Percentiles rank a stretch among this genome's conserved stretches.
phyloP scores from a whole-genome alignment of 2,888 invertebrate genomes.

The Caprella mutica region DNA sequence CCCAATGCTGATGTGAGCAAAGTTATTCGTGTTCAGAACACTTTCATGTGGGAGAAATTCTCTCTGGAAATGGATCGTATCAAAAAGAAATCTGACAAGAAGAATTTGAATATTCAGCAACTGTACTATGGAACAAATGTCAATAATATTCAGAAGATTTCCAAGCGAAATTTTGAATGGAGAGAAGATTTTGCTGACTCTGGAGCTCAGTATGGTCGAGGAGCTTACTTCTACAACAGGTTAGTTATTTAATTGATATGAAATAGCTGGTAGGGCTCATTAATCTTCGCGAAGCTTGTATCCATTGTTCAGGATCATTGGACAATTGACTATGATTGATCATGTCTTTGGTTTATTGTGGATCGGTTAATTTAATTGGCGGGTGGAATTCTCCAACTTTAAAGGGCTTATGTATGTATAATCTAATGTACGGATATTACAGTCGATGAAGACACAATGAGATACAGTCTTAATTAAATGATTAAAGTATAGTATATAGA shows the following conservation, averaged over 20 bases:
- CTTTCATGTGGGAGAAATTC: not conserved
- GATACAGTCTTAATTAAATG: too few species aligned
- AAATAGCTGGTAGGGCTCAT: too few species aligned
- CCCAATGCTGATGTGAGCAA: not conserved
- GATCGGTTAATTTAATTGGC: too few species aligned
- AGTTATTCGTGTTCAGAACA: conserved; percentile 4
- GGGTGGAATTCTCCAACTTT: too few species aligned
- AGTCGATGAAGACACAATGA: too few species aligned
- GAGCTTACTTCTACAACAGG: conserved; percentile 7
- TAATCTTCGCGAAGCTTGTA: too few species aligned
- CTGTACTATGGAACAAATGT: not conserved
- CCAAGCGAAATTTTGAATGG: not conserved
- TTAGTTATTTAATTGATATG: not conserved
- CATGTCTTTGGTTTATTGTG: too few species aligned
- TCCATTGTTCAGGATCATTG: too few species aligned
- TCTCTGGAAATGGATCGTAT: not conserved
- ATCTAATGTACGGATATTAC: too few species aligned
- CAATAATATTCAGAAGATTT: not conserved
- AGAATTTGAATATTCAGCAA: not conserved
- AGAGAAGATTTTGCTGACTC: conserved; percentile 1
- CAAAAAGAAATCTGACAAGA: not conserved
- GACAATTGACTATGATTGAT: too few species aligned
- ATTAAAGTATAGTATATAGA: too few species aligned
- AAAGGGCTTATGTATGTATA: too few species aligned
- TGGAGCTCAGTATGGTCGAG: not conserved